Evolutionary conservation across 2,797 vertebrate species (phyloP), one percentile per base, ranked within the genome.

Genomic region (Lacerta agilis): DNA sequence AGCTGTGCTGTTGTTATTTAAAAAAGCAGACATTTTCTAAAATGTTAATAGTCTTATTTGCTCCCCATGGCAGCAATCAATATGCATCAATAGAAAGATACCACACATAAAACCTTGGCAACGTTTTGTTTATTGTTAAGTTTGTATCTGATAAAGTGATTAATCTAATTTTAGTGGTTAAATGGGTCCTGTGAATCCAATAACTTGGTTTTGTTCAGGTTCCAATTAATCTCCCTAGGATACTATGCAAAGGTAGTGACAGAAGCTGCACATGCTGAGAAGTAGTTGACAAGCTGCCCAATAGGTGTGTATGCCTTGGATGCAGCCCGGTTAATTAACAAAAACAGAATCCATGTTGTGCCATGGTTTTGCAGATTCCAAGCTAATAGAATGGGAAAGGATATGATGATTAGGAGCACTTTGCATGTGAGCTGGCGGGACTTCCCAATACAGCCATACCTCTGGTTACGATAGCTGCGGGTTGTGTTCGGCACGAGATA

Each of bases 21-120:
- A 49, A 49, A 67, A 41, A 1, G 43, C 71, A 84, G 8, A 18
- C 83, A 88, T 29, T 36, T 13, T 88, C 92, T 89, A 78, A 23
- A 88, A 64, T 17, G 55, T 85, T 78, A 72, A 67, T 84, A 89
- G 75, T 83, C 0, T 0, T 8, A 91, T 85, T 84, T 13, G 66
- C 89, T 86, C 41, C 45, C 85, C 69, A 58, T 71, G 82, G 41
- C 66, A 87, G 79, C 73, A 86, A 2, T 79, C 85, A 76, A 91
- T 69, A 38, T 90, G 38, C n/a, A 49, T 33, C 23, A 75, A n/a
- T 87, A 10, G 17, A 10, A 0, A 55, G 29, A 64, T 33, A 33
- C 10, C 45, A 55, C 6, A 72, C n/a, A 45, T 4, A 72, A 29
- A 15, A 8, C 15, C 10, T 43, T 73, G 27, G 38, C 72, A 41